Base-by-base conservation (phyloP, 2,113 vertebrate genomes). In the Alligator sinensis region DNA sequence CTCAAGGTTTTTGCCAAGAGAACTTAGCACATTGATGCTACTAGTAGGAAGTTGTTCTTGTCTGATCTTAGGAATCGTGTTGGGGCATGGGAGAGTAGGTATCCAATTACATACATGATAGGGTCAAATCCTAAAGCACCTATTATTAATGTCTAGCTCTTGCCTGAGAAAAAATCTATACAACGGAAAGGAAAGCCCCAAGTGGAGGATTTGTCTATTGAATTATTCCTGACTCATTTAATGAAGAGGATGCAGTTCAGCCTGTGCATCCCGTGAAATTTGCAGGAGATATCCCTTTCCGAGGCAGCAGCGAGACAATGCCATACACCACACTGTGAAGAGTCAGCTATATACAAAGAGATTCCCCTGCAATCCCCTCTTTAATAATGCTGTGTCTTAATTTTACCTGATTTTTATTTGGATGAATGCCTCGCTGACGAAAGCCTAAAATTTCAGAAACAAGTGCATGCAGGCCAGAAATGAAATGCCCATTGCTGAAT, bases 391-490 rank as follows among this genome's bases (percentile, higher is more conserved):
- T 28, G 1, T 47, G 4, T 14, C 79, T 82, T 0, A 55, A 28
- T 68, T 82, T 89, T 5, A 63, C 2, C 6, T n/a, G 0, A 1
- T 66, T n/a, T 17, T n/a, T 28, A 7, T 8, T 28, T 24, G 16
- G 25, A 24, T 9, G 63, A 6, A 64, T 24, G 0, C 38, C 18
- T 3, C 16, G 61, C 5, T 16, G 22, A 63, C 3, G 27, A 25
- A 88, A 77, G 16, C 11, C 4, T 60, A 19, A 54, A 66, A 28
- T 47, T 83, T 75, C 80, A 82, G 38, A 3, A 68, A 75, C 0
- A 1, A 22, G 0, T 82, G 2, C 7, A n/a, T 12, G 0, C 8
- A 74, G 47, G 16, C 8, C 63, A 64, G 11, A n/a, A 66, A 15
- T 30, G 16, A 27, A 66, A 16, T 18, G 17, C 18, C 6, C 16